Evolutionary conservation across 2,797 vertebrate genomes (phyloP).

Genomic region (Lateolabrax maculatus): DNA sequence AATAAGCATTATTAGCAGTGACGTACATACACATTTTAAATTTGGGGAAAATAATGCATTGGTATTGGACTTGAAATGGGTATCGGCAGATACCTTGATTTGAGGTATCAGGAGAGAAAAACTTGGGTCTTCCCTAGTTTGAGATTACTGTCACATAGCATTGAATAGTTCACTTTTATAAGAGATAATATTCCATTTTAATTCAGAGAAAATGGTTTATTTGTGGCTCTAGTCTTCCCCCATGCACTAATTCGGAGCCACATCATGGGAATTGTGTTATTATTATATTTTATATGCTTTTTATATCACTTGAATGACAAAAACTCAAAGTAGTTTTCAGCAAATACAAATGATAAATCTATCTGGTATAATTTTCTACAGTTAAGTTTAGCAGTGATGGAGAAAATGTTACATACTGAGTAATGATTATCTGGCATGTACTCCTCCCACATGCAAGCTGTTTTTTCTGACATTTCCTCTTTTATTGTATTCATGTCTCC

Average conservation of each 20-base stretch:
- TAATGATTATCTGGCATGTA: slow-evolving; percentile 34
- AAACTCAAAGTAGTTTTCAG: neutral
- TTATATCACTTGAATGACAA: slow-evolving; percentile 26
- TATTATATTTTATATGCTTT: slow-evolving; percentile 4
- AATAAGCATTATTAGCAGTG: neutral
- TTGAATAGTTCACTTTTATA: slow-evolving; percentile 1
- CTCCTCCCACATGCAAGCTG: slow-evolving; percentile 55
- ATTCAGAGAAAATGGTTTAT: slow-evolving; percentile 42
- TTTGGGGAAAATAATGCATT: neutral
- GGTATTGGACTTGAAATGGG: neutral
- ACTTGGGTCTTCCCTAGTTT: neutral
- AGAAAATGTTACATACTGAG: slow-evolving; percentile 31
- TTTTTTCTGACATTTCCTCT: slow-evolving; percentile 53
- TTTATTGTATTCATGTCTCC: slow-evolving; percentile 30
- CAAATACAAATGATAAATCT: slow-evolving; percentile 9
- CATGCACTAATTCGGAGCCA: slow-evolving; percentile 35
- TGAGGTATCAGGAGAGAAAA: neutral
- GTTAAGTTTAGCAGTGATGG: neutral
- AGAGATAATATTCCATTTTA: slow-evolving; percentile 11
- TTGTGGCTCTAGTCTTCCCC: slow-evolving; percentile 39
- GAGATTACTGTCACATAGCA: neutral
- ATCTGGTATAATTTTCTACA: neutral
- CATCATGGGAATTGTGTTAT: slow-evolving; percentile 37
- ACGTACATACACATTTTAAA: neutral
- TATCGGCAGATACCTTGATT: neutral